Evolutionary conservation across 2,113 vertebrate genomes (phyloP).

Genomic region (Mirza zaza): DNA sequence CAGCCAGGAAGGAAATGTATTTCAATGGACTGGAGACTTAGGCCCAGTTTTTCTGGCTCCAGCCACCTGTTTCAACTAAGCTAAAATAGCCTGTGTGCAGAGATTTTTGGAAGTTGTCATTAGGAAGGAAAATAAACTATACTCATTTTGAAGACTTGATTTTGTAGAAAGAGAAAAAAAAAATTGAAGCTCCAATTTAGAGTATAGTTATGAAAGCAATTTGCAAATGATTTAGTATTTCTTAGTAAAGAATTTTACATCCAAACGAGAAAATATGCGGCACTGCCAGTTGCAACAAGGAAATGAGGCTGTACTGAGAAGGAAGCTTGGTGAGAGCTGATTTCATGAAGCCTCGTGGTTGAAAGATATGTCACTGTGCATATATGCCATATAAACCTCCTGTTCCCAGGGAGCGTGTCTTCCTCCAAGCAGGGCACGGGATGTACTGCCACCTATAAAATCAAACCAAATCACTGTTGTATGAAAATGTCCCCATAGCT

Average conservation of each 20-base stretch:
- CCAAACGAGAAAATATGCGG: conserved; percentile 57
- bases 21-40: conserved; percentile 58
- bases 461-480: neutral
- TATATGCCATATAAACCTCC: neutral
- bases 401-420: neutral
- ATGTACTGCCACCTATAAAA: neutral
- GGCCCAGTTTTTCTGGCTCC: conserved; percentile 62
- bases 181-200: conserved; percentile 51
- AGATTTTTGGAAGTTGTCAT: conserved; percentile 63
- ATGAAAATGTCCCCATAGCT: neutral
- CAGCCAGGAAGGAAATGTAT: conserved; percentile 64
- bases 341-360: neutral
- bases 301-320: neutral
- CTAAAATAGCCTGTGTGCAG: conserved; percentile 41
- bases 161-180: conserved; percentile 66
- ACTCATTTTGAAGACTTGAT: conserved; percentile 65
- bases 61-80: conserved; percentile 62
- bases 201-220: conserved; percentile 64
- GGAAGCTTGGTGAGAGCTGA: neutral
- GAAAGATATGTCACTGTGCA: neutral
- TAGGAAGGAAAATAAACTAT: conserved; percentile 63
- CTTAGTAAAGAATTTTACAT: conserved; percentile 41
- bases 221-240: conserved; percentile 61
- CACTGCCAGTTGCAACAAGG: neutral
- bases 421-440: neutral